These are phyloP conservation scores for Jaculus jaculus DNA, from an alignment of 2,113 vertebrate genomes.

Conservation along the genomic window DNA sequence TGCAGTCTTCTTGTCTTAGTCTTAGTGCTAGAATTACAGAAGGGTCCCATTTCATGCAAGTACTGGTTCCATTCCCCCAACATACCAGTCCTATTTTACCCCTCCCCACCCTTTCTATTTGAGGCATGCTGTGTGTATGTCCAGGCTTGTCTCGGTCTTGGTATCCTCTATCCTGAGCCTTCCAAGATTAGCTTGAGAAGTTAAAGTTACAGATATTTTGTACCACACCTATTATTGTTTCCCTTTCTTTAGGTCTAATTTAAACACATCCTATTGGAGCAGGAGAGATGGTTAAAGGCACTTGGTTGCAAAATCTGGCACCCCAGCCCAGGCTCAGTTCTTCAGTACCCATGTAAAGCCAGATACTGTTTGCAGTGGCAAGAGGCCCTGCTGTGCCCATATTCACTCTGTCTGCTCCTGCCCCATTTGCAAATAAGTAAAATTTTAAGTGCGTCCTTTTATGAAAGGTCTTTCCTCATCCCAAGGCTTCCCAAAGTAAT, in stretches of 20 bases:
- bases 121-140: too few relatives aligned
- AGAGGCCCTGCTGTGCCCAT: too few relatives aligned
- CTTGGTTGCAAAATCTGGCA: too few relatives aligned
- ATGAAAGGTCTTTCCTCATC: not conserved
- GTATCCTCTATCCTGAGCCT: not conserved
- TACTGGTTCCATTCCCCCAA: not conserved
- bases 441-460: not conserved
- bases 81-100: not conserved
- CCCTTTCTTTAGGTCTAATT: not conserved
- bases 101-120: too few relatives aligned
- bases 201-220: not conserved
- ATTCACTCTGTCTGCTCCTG: too few relatives aligned
- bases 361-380: too few relatives aligned
- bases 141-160: too few relatives aligned
- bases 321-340: too few relatives aligned
- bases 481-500: not conserved
- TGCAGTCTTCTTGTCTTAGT: not conserved
- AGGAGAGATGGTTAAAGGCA: not conserved
- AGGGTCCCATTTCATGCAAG: not conserved
- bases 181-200: not conserved
- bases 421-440: not conserved
- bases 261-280: not conserved
- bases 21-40: not conserved
- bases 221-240: not conserved
- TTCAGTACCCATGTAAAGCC: too few relatives aligned